Evolutionary conservation across 2,888 invertebrate genomes (phyloP).

Genomic region (Heteropelma amictum): DNA sequence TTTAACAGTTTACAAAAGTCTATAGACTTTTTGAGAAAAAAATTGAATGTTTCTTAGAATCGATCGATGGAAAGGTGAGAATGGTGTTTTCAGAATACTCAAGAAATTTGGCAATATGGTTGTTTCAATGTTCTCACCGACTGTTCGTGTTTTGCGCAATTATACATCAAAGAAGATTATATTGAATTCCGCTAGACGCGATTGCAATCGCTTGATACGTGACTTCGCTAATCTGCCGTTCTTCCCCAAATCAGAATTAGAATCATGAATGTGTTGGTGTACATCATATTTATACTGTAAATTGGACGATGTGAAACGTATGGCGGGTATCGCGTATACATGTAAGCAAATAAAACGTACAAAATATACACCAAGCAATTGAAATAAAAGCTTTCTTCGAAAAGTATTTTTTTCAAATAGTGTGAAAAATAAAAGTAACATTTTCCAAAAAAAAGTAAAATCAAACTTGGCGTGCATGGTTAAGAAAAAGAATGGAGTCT

Average conservation of each 20-base stretch:
- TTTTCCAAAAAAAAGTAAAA: too few relatives aligned
- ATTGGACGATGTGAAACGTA: slow-evolving; percentile 16
- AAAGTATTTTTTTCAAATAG: too few relatives aligned
- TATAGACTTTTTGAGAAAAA: too few relatives aligned
- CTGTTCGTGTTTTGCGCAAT: neutral
- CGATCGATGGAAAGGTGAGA: too few relatives aligned
- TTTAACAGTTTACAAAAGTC: too few relatives aligned
- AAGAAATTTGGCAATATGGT: neutral
- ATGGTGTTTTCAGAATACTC: too few relatives aligned
- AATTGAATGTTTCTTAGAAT: too few relatives aligned
- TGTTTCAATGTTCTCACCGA: neutral
- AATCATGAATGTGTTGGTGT: too few relatives aligned
- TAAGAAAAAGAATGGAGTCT: too few relatives aligned
- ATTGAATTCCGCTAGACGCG: slow-evolving; percentile 42
- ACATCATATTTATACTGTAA: slow-evolving; percentile 1
- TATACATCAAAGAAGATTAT: slow-evolving; percentile 8
- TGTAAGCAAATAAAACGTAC: neutral
- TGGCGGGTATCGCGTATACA: slow-evolving; percentile 14
- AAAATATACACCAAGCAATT: slow-evolving; percentile 4
- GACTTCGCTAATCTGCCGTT: slow-evolving; percentile 42
- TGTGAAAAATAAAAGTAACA: too few relatives aligned
- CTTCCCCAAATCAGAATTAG: slow-evolving; percentile 23
- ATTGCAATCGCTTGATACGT: slow-evolving; percentile 49
- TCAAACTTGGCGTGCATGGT: too few relatives aligned
- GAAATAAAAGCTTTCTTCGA: too few relatives aligned